phyloP scores from a whole-genome alignment of 2,888 invertebrate genomes.

The Morinoia aosen region DNA sequence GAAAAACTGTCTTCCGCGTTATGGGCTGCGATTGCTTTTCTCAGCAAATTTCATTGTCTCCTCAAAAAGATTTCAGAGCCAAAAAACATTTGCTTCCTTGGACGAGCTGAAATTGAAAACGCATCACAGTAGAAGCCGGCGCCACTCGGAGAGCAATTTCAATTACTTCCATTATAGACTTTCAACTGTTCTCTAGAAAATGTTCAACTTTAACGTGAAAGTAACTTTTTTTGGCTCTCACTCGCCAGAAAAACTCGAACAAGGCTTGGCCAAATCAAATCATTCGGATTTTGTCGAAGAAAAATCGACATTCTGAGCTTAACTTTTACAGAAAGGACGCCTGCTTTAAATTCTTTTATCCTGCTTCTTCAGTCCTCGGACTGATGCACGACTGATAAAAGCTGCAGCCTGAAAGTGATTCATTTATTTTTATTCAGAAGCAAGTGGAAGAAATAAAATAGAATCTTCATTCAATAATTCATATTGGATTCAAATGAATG shows the following conservation, averaged over 20 bases:
- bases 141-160: neutral
- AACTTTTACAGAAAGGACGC: neutral
- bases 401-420: neutral
- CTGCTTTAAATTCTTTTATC: slow-evolving; percentile 12
- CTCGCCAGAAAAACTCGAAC: neutral
- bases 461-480: neutral
- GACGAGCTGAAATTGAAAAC: neutral
- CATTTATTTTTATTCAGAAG: neutral
- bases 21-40: no score
- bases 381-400: neutral
- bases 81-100: neutral
- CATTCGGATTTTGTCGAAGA: neutral
- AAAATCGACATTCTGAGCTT: neutral
- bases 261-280: neutral
- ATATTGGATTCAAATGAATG: neutral
- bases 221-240: neutral
- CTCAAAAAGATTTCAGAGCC: neutral
- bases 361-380: neutral
- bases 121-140: no score
- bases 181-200: neutral
- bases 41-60: neutral
- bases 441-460: neutral
- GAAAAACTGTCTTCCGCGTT: no score
- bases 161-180: neutral
- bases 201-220: neutral